Percentiles rank a stretch among this genome's conserved stretches.
Conservation (phyloP, 2,888 invertebrate species). For the Cyrtodaria siliqua region DNA sequence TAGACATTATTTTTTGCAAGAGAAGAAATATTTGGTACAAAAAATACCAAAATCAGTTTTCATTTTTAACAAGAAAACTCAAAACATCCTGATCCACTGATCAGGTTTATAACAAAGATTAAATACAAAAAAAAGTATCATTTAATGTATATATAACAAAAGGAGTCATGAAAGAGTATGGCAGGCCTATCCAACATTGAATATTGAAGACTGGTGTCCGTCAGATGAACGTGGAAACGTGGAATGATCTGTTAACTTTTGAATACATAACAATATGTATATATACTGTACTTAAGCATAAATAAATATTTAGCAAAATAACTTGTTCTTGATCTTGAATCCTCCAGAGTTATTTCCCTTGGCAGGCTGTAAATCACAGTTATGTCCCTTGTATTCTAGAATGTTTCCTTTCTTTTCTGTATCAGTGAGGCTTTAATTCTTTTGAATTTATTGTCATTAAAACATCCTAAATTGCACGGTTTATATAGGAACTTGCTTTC, state of each 20-base stretch:
- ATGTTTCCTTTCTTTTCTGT: neutral
- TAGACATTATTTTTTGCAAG: no score
- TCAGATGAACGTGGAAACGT: neutral
- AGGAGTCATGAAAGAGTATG: no score
- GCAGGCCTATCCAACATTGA: no score
- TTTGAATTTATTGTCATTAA: neutral
- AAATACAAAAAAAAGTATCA: no score
- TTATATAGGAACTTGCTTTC: slow-evolving; percentile 60
- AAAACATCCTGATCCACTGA: no score
- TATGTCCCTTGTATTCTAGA: slow-evolving; percentile 1
- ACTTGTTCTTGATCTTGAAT: slow-evolving; percentile 13
- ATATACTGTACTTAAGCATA: slow-evolving; percentile 35
- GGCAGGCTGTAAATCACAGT: slow-evolving; percentile 4
- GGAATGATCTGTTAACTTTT: slow-evolving; percentile 6
- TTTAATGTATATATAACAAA: no score
- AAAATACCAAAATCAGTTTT: no score
- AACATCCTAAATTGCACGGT: neutral
- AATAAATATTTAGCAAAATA: slow-evolving; percentile 35
- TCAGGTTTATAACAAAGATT: no score
- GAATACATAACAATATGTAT: slow-evolving; percentile 38
- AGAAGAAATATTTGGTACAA: no score
- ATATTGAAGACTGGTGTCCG: no score
- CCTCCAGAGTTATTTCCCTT: slow-evolving; percentile 30
- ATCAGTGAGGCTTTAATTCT: neutral
- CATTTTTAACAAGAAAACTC: no score